phyloP scores from a whole-genome alignment of 1,140 invertebrate genomes.

The Pomacea maculata region DNA sequence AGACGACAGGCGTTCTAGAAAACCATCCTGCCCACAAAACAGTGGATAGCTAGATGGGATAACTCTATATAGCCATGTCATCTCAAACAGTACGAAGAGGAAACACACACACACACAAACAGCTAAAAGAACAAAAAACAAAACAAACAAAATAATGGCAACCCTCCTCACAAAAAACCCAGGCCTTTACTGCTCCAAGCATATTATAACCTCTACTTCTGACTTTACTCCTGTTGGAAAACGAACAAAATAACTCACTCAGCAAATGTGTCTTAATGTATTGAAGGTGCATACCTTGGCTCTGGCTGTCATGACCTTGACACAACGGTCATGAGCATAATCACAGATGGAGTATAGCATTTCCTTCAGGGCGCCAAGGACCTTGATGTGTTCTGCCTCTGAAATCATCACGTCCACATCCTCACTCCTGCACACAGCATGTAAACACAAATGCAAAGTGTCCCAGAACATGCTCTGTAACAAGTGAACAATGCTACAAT shows the following conservation, averaged over 20 bases:
- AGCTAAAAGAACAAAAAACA: not conserved
- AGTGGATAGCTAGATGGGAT: too few species aligned
- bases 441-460: not conserved
- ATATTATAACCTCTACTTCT: too few species aligned
- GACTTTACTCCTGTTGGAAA: not conserved
- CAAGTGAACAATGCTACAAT: not conserved
- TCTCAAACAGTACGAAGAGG: not conserved
- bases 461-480: not conserved
- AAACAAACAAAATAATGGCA: too few species aligned
- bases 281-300: constrained; percentile 67
- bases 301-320: constrained; percentile 80
- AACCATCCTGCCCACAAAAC: constrained; percentile 63
- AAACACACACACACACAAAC: not conserved
- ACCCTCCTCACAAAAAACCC: too few species aligned
- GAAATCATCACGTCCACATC: constrained; percentile 70
- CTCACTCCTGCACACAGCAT: constrained; percentile 44
- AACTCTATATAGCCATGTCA: too few species aligned
- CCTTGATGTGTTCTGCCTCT: constrained; percentile 74
- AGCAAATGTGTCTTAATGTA: not conserved
- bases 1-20: constrained; percentile 70
- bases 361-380: constrained; percentile 78
- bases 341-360: constrained; percentile 84
- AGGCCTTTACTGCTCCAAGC: too few species aligned
- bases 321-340: constrained; percentile 90
- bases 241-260: not conserved